Evolutionary conservation across 2,797 vertebrate species (phyloP).

Genomic region (Mycteria americana): DNA sequence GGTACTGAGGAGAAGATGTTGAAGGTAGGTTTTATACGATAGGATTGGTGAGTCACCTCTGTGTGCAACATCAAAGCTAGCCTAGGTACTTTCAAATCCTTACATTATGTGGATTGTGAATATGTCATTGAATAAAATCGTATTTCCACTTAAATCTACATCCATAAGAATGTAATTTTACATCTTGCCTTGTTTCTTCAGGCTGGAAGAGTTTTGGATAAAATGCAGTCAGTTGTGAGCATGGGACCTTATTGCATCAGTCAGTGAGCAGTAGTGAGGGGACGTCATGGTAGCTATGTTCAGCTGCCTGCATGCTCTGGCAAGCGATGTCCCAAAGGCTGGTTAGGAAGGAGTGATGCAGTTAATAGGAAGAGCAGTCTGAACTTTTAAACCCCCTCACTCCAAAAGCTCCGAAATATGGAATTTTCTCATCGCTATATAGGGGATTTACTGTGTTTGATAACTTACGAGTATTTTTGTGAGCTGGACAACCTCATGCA

Average conservation of each 20-base stretch:
- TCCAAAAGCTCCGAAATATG: neutral
- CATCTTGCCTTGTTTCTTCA: neutral
- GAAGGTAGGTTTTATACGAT: neutral
- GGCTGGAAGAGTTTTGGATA: neutral
- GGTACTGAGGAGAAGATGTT: neutral
- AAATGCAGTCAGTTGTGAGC: neutral
- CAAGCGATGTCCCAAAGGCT: neutral
- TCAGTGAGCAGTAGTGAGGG: neutral
- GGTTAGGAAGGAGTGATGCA: neutral
- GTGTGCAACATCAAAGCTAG: neutral
- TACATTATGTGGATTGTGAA: neutral
- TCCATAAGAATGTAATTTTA: neutral
- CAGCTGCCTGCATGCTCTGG: neutral
- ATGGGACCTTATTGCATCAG: neutral
- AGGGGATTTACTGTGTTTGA: neutral
- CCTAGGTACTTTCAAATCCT: neutral
- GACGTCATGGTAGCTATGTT: neutral
- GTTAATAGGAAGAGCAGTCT: neutral
- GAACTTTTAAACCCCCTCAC: neutral
- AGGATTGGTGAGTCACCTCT: neutral
- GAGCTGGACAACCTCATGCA: neutral
- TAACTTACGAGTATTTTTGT: neutral
- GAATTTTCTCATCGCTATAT: neutral
- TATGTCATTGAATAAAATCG: neutral
- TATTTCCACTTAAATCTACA: neutral